phyloP scores from a whole-genome alignment of 2,888 invertebrate genomes.

The Amblyjoppa fuscipennis region DNA sequence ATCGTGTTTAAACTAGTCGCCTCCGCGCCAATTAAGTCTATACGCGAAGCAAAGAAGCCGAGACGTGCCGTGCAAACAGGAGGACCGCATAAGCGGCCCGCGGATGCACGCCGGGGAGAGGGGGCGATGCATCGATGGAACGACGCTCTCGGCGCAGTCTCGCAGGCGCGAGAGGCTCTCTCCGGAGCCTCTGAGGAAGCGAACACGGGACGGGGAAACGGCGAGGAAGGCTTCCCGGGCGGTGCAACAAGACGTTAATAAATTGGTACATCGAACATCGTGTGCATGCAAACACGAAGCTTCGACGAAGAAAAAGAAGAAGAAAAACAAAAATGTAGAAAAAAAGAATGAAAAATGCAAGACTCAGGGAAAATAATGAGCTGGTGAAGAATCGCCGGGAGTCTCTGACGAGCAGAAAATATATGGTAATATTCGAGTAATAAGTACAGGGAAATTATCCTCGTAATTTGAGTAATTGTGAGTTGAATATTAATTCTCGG shows the following conservation, averaged over 20 bases:
- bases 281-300: constrained; percentile 31
- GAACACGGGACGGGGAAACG: background rate
- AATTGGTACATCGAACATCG: constrained; percentile 53
- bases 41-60: constrained; percentile 69
- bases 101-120: constrained; percentile 21
- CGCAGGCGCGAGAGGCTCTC: background rate
- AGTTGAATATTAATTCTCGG: too few species aligned
- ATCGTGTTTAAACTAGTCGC: constrained; percentile 83
- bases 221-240: constrained; percentile 22
- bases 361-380: background rate
- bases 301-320: background rate
- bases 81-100: constrained; percentile 44
- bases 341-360: background rate
- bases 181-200: background rate
- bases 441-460: too few species aligned
- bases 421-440: background rate
- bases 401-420: background rate
- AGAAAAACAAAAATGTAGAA: background rate
- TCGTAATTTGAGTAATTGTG: too few species aligned
- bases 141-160: background rate
- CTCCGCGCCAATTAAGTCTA: constrained; percentile 82
- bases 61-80: constrained; percentile 64
- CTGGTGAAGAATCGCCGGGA: too few species aligned
- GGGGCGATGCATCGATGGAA: constrained; percentile 3
- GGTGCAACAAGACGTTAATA: constrained; percentile 57